Conservation (phyloP, 1,140 invertebrate genomes). For the Agrypnia vestita region DNA sequence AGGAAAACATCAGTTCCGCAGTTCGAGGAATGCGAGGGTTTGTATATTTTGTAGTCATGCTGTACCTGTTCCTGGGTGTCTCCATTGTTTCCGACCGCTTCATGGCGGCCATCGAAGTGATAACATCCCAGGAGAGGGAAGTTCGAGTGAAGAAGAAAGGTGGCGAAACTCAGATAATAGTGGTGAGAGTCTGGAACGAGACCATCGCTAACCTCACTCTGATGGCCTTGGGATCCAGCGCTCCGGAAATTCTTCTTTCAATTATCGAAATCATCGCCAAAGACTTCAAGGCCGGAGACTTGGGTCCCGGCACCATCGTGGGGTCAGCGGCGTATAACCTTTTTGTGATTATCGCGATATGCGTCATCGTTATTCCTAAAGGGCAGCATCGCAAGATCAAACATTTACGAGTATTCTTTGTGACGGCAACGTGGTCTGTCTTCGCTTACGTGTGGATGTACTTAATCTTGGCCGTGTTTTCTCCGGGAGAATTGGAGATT, state of each 20-base stretch:
- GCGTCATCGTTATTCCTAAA: slow-evolving; percentile 93
- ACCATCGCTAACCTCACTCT: slow-evolving; percentile 98
- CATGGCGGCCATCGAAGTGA: slow-evolving; percentile 99
- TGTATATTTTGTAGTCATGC: slow-evolving; percentile 91
- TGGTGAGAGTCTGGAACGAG: slow-evolving; percentile 95
- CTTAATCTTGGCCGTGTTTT: slow-evolving; percentile 92
- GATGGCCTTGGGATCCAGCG: slow-evolving; percentile 99
- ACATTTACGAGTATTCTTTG: slow-evolving; percentile 97
- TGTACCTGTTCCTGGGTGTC: slow-evolving; percentile 98
- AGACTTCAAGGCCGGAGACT: slow-evolving; percentile 94
- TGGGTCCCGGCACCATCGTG: slow-evolving; percentile 98
- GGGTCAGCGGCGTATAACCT: slow-evolving; percentile 99
- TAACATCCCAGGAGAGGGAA: slow-evolving; percentile 97
- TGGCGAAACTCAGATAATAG: slow-evolving; percentile 90
- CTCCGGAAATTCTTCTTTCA: slow-evolving; percentile 97
- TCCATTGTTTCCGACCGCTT: slow-evolving; percentile 99
- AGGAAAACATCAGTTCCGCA: slow-evolving; percentile 79
- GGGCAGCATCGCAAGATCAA: slow-evolving; percentile 96
- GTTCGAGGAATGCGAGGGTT: slow-evolving; percentile 85
- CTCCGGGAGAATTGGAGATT: slow-evolving; percentile 90
- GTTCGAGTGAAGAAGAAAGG: slow-evolving; percentile 89
- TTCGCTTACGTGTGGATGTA: slow-evolving; percentile 99
- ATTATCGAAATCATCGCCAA: slow-evolving; percentile 98
- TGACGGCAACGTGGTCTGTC: slow-evolving; percentile 97
- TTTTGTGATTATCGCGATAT: slow-evolving; percentile 98